Evolutionary conservation across 2,888 invertebrate genomes (phyloP).

Genomic region (Coenonympha arcania): DNA sequence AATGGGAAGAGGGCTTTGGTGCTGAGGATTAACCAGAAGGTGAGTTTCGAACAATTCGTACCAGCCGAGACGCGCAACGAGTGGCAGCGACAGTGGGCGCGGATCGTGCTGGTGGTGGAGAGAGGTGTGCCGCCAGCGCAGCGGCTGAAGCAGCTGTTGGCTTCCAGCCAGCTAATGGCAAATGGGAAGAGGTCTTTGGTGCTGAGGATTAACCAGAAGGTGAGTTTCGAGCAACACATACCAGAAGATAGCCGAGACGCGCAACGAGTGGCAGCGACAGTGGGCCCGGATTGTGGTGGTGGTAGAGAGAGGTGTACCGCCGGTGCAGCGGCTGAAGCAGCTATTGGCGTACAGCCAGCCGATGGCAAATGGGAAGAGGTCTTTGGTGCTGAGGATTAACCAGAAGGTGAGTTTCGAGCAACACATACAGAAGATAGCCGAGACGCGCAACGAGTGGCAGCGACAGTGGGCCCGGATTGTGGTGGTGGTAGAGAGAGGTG

Average conservation of each 20-base stretch:
- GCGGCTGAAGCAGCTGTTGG: constrained; percentile 86
- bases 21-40: constrained; percentile 89
- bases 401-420: no score
- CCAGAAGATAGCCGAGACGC: no score
- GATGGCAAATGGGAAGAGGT: constrained; percentile 93
- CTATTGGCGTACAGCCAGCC: constrained; percentile 94
- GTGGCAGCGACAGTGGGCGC: constrained; percentile 98
- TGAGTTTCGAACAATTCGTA: constrained; percentile 45
- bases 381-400: no score
- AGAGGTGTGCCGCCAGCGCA: constrained; percentile 94
- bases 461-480: no score
- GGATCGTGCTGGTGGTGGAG: constrained; percentile 97
- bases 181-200: no score
- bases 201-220: no score
- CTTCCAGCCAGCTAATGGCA: constrained; percentile 96
- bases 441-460: no score
- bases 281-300: no score
- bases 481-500: constrained; percentile 98
- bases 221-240: no score
- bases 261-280: constrained; percentile 96
- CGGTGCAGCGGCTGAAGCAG: constrained; percentile 87
- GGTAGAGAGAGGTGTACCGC: constrained; percentile 96
- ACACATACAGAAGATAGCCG: no score
- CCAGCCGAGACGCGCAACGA: no score
- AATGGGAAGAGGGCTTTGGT: constrained; percentile 89